Conservation (phyloP, 2,797 vertebrate genomes). For the Muscicapa comitata region DNA sequence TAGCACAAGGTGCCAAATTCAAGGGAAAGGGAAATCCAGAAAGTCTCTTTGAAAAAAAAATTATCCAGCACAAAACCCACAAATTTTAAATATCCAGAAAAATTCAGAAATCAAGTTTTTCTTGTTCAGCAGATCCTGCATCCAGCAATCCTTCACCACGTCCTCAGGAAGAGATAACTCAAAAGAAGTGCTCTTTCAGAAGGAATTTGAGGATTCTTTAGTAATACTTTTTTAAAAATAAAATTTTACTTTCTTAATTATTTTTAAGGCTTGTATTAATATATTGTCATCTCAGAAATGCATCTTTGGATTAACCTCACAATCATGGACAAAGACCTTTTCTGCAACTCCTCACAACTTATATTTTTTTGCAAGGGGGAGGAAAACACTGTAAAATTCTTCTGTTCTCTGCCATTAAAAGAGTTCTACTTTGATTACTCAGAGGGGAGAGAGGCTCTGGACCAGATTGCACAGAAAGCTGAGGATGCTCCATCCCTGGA, state of each 20-base stretch:
- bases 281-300: not conserved
- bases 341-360: accelerated
- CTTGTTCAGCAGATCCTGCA: not conserved
- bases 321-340: not conserved
- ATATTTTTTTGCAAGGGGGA: not conserved
- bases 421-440: not conserved
- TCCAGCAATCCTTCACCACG: not conserved
- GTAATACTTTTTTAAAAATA: not conserved
- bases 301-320: not conserved
- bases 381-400: not conserved
- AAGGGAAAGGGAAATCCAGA: not conserved
- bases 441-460: not conserved
- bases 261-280: not conserved
- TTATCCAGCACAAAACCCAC: not conserved
- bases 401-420: not conserved
- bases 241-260: not conserved
- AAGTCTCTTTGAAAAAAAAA: not conserved
- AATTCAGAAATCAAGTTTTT: not conserved
- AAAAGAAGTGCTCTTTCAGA: not conserved
- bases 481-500: not conserved
- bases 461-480: not conserved
- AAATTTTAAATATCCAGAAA: not conserved
- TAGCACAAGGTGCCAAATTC: not conserved
- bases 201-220: not conserved
- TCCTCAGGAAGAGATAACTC: not conserved